Conservation (phyloP, 2,797 vertebrate genomes). For the Malurus splendens region DNA sequence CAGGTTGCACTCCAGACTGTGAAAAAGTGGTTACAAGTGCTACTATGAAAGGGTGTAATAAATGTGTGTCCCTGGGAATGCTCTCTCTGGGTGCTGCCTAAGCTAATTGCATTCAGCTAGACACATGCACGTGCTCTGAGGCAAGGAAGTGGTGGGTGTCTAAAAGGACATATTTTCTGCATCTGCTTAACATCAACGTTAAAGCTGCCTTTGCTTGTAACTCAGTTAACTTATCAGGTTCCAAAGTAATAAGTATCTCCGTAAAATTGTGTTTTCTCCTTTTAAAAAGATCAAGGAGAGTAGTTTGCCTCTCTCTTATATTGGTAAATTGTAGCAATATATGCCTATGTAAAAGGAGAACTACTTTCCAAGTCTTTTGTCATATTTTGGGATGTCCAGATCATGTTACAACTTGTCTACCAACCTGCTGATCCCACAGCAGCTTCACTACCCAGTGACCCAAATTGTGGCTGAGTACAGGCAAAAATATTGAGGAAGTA, state of each 20-base stretch:
- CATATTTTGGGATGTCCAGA: neutral
- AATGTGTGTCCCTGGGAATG: fast-evolving
- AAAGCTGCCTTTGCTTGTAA: neutral
- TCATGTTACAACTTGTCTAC: fast-evolving
- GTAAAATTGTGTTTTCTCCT: neutral
- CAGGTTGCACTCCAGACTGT: neutral
- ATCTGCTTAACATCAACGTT: neutral
- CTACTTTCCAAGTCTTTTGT: neutral
- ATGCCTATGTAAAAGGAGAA: neutral
- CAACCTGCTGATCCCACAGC: neutral
- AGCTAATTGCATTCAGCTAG: neutral
- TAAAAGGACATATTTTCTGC: neutral
- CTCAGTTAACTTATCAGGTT: neutral
- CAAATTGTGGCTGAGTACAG: neutral
- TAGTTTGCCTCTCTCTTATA: neutral
- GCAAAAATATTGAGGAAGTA: neutral
- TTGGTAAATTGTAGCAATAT: neutral
- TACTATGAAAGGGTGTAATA: neutral
- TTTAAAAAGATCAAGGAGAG: neutral
- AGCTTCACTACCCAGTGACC: neutral
- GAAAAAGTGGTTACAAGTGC: neutral
- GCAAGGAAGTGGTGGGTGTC: neutral
- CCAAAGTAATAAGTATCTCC: neutral
- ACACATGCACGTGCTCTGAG: neutral
- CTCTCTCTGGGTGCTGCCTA: neutral